Evolutionary conservation across 2,113 vertebrate species (phyloP), one percentile per base, ranked within the genome.

Genomic region (Leiothrix lutea): DNA sequence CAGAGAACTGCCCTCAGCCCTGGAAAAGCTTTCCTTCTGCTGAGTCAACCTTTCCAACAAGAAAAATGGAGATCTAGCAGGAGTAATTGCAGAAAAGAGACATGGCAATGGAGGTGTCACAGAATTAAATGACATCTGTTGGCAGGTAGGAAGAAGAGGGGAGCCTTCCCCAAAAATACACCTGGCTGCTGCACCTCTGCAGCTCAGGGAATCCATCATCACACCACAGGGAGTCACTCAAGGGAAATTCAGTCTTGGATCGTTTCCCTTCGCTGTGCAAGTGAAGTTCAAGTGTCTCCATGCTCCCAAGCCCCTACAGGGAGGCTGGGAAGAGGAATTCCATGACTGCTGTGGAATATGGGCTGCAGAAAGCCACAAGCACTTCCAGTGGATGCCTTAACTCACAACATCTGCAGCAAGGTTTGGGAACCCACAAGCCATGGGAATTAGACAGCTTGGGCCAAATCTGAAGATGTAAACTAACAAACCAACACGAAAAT

Each of bases 221-320:
- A 8, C 62, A 88, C 74, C n/a, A 28, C 0, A 33, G 74, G 58
- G 54, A 93, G 62, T 24, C 66, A 77, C 38, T 67, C 40, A 33
- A 86, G 47, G 13, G 40, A 66, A 78, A 62, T 29, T 29, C 26
- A 8, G 35, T 28, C 74, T 91, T 58, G 58, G 51, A 88, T 16
- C 77, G 29, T 57, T 90, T 92, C 64, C 64, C 24, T 26, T 66
- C 10, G 51, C 72, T 73, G 36, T 44, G 56, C 8, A 33, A 88
- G 47, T 8, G 17, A 86, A 92, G 88, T 94, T 90, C 82, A 88
- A 82, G 83, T 71, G 75, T 70, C 67, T 86, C 72, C 26, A 12
- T 18, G 36, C 85, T 96, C 86, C 87, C 90, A 93, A 64, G 72
- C 90, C 79, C 85, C 79, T 83, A 56, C 64, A 60, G 87, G 80